A percentile compares a stretch with the other conserved stretches of the same genome.
These are phyloP conservation scores for Phodopus roborovskii DNA, from an alignment of 2,113 vertebrate genomes.

Conservation along the genomic window DNA sequence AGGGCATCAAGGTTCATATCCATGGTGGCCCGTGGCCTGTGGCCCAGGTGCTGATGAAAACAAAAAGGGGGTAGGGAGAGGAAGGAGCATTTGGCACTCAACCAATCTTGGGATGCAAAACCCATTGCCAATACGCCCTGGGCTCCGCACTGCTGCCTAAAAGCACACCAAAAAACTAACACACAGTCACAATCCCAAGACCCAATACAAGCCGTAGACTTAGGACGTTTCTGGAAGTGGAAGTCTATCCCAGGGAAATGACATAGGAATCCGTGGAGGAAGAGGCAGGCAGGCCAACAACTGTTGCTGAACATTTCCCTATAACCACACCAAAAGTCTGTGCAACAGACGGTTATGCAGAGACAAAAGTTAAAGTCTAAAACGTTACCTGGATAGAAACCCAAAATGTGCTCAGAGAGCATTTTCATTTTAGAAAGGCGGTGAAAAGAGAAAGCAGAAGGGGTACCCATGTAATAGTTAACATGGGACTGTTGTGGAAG, in stretches of 20 bases:
- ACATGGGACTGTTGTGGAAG: background rate
- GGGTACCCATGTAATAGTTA: background rate
- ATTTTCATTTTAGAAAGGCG: background rate
- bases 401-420: background rate
- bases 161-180: background rate
- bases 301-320: background rate
- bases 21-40: slow-evolving; percentile 44
- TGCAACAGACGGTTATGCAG: background rate
- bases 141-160: background rate
- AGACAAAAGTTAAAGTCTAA: background rate
- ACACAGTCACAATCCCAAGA: background rate
- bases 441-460: no score
- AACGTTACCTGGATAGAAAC: background rate
- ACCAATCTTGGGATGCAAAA: background rate
- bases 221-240: background rate
- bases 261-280: background rate
- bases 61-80: slow-evolving; percentile 49
- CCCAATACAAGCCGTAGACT: background rate
- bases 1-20: slow-evolving; percentile 4
- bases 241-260: background rate
- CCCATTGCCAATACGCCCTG: background rate
- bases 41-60: slow-evolving; percentile 63
- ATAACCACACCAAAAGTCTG: background rate
- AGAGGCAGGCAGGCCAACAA: background rate
- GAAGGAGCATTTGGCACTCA: slow-evolving; percentile 57